Conservation (phyloP, 2,113 vertebrate species). For the Cynoglossus semilaevis region DNA sequence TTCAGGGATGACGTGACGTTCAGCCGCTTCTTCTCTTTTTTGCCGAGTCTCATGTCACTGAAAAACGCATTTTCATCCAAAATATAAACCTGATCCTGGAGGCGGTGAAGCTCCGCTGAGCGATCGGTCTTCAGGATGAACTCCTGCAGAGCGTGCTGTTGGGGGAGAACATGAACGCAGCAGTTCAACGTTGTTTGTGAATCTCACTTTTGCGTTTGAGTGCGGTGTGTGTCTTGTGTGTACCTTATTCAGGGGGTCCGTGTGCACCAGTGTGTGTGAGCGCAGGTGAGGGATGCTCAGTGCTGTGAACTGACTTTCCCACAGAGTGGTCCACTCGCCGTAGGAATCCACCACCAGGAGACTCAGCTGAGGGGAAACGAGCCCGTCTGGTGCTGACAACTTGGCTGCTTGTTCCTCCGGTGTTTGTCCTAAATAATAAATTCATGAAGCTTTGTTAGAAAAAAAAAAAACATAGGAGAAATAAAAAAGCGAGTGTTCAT, state of each 20-base stretch:
- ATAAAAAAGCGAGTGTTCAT: no score
- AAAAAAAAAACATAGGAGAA: no score
- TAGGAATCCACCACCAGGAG: conserved; percentile 75
- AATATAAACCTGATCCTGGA: conserved; percentile 72
- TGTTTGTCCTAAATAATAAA: conserved; percentile 20
- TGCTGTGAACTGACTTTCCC: conserved; percentile 77
- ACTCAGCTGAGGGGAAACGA: conserved; percentile 24
- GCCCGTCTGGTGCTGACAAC: neutral
- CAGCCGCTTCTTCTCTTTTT: conserved; percentile 69
- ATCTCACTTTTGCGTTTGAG: neutral
- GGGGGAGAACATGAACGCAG: conserved; percentile 1
- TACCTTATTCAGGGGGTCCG: conserved; percentile 77
- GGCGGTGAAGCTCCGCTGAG: conserved; percentile 64
- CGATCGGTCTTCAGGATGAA: conserved; percentile 64
- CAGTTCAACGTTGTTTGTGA: neutral
- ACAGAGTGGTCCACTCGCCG: conserved; percentile 72
- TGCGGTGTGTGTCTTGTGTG: neutral
- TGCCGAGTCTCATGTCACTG: conserved; percentile 75
- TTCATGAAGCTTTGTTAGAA: no score
- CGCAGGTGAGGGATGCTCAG: conserved; percentile 79
- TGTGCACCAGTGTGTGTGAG: conserved; percentile 79
- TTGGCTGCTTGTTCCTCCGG: conserved; percentile 10
- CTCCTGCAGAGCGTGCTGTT: conserved; percentile 75
- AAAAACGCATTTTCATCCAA: conserved; percentile 77
- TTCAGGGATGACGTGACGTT: conserved; percentile 53